Evolutionary conservation across 2,113 vertebrate genomes (phyloP), one percentile per base, ranked within the genome.

Genomic region (Tamias sibiricus): DNA sequence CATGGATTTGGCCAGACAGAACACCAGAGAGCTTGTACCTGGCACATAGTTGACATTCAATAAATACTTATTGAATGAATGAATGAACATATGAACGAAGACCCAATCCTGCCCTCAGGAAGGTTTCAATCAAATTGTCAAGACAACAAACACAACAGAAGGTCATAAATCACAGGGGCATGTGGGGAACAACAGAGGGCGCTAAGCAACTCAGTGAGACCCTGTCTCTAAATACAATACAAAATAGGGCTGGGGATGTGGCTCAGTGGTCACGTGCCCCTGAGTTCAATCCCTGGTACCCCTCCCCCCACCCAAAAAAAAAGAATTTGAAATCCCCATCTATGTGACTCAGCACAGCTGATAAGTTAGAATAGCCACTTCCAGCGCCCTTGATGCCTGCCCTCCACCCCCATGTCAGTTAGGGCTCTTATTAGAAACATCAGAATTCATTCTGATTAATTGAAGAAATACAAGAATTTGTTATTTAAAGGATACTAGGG

Each of bases 391-490:
- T 92, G n/a, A 84, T 20, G 47, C 22, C 42, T 89, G 40, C 49
- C 17, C 24, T 87, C 32, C 24, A 37, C 2, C 12, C 24, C 68
- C 1, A 5, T 37, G 42, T n/a, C 49, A 24, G 35, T 62, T 66
- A 74, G 11, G 37, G 37, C 85, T 93, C 37, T 88, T 87, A 75
- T 6, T 80, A 6, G 47, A 88, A 94, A 79, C 37, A 79, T 79
- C 47, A 79, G 26, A 87, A 96, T 54, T 40, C 20, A 84, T 52
- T 81, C 42, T 68, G 49, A 75, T 77, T 75, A 88, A 52, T 40
- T 94, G 86, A 84, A 90, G 49, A 94, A n/a, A 40, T 69, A 87
- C 80, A 52, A 2, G 30, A 64, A 80, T 81, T 19, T 91, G 49
- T 92, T 44, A 68, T 68, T 35, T n/a, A 81, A 95, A 91, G 35